Conservation (phyloP, 2,888 invertebrate genomes). For the Drosophila fungiperda region DNA sequence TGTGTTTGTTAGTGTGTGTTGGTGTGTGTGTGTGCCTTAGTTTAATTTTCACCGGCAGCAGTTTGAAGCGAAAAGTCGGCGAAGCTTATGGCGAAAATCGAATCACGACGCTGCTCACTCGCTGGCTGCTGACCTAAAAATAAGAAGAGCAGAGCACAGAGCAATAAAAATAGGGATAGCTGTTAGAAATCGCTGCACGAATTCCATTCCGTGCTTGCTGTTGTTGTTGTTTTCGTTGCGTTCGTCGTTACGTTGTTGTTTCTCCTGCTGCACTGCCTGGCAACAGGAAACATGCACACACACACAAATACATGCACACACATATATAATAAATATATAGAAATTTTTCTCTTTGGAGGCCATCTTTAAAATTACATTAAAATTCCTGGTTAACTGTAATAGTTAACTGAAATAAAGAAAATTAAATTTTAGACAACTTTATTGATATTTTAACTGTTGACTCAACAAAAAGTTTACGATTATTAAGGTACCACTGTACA, state of each 20-base stretch:
- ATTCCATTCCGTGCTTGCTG: not conserved
- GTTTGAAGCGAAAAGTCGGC: conserved; percentile 26
- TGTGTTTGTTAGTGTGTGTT: not conserved
- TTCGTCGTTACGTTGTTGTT: conserved; percentile 14
- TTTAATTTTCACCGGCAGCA: conserved; percentile 35
- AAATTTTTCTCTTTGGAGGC: too few species aligned
- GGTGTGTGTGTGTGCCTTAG: conserved; percentile 6
- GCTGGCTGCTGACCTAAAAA: conserved; percentile 51
- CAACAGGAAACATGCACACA: conserved; percentile 35
- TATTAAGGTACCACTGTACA: too few species aligned
- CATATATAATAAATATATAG: too few species aligned
- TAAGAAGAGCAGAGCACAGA: conserved; percentile 18
- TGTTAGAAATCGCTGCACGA: conserved; percentile 38
- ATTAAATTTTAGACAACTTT: not conserved
- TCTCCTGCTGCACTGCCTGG: conserved; percentile 33
- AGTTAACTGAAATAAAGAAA: too few species aligned
- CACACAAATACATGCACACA: conserved; percentile 5
- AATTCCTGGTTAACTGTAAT: too few species aligned
- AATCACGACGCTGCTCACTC: conserved; percentile 37
- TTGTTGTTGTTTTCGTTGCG: not conserved
- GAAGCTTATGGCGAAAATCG: conserved; percentile 50
- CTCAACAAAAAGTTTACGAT: not conserved
- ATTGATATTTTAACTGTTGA: not conserved
- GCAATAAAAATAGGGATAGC: conserved; percentile 28
- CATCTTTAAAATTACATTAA: too few species aligned